Conservation (phyloP, 2,888 invertebrate species). For the Bibio marci region DNA sequence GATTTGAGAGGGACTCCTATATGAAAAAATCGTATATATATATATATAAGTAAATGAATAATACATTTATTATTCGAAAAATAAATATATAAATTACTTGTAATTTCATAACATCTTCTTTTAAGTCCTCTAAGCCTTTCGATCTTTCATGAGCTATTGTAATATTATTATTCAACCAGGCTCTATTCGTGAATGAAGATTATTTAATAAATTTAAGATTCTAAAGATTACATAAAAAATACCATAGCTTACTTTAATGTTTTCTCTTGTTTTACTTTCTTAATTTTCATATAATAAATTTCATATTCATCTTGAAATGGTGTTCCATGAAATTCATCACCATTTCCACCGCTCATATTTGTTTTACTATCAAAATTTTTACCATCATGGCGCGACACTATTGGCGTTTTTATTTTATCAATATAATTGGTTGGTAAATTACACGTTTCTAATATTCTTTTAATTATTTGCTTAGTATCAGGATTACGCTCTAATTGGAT, state of each 20-base stretch:
- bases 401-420: slow-evolving; percentile 41
- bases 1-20: slow-evolving; percentile 19
- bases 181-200: slow-evolving; percentile 28
- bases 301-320: slow-evolving; percentile 1
- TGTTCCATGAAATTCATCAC: neutral
- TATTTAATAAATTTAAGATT: neutral
- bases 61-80: no score
- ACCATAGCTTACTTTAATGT: neutral
- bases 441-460: slow-evolving; percentile 57
- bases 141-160: slow-evolving; percentile 45
- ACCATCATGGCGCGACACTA: slow-evolving; percentile 16
- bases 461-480: slow-evolving; percentile 54
- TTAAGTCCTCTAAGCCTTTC: slow-evolving; percentile 44
- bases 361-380: neutral
- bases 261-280: slow-evolving; percentile 1
- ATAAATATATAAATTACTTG: no score
- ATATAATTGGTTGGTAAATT: slow-evolving; percentile 75
- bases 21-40: no score
- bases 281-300: neutral
- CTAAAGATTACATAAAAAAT: neutral
- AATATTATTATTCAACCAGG: slow-evolving; percentile 59
- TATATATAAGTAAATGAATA: no score
- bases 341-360: neutral
- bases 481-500: slow-evolving; percentile 51
- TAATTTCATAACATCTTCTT: slow-evolving; percentile 50